Evolutionary conservation across 2,888 invertebrate genomes (phyloP).

Genomic region (Psococerastis gibbosa): DNA sequence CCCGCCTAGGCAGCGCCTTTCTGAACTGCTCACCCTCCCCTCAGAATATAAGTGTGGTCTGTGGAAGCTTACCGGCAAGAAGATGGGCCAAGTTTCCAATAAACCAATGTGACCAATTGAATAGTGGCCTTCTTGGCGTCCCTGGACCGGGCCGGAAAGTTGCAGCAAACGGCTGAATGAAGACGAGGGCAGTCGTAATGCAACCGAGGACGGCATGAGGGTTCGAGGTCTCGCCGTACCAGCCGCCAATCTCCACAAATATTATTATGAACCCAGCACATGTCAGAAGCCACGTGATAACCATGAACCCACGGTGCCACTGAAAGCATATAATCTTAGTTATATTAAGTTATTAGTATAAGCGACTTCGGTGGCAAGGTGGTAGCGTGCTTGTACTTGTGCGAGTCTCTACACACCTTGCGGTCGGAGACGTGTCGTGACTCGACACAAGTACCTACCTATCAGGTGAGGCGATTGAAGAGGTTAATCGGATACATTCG

Average conservation of each 20-base stretch:
- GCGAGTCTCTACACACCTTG: too few species aligned
- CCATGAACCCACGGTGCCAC: conserved; percentile 78
- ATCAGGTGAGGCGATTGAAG: too few species aligned
- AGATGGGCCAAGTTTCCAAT: conserved; percentile 76
- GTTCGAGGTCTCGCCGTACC: conserved; percentile 48
- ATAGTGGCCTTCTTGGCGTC: conserved; percentile 53
- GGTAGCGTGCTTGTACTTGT: too few species aligned
- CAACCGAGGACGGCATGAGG: conserved; percentile 70
- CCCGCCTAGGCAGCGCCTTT: too few species aligned
- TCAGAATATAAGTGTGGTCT: too few species aligned
- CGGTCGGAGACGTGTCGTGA: too few species aligned
- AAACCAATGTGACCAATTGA: conserved; percentile 87
- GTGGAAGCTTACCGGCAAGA: conserved; percentile 63
- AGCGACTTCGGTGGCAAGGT: too few species aligned
- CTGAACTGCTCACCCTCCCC: too few species aligned
- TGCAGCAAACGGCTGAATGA: conserved; percentile 75
- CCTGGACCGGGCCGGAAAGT: conserved; percentile 72
- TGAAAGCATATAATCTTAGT: too few species aligned
- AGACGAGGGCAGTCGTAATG: conserved; percentile 57
- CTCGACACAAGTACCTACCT: too few species aligned
- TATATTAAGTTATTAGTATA: too few species aligned
- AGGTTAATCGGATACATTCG: too few species aligned
- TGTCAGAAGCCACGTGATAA: conserved; percentile 60
- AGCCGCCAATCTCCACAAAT: conserved; percentile 57
- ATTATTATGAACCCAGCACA: conserved; percentile 61